Evolutionary conservation across 2,888 invertebrate genomes (phyloP).

Genomic region (Halictus ligatus): DNA sequence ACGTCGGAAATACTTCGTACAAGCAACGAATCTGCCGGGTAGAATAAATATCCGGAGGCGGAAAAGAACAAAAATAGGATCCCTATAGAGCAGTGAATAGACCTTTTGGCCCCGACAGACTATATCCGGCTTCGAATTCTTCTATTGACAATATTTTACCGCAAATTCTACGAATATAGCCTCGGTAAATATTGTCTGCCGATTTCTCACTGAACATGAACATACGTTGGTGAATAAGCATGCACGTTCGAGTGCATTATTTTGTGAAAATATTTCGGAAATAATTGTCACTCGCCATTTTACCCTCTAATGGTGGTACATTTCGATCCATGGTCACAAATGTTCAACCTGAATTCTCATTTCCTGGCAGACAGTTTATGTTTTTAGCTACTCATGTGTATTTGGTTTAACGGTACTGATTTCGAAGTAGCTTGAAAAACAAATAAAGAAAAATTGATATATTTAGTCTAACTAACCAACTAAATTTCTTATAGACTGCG

Average conservation of each 20-base stretch:
- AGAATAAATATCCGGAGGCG: conserved; percentile 32
- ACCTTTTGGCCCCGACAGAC: background rate
- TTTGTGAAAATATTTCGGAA: background rate
- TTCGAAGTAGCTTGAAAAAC: background rate
- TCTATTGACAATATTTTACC: background rate
- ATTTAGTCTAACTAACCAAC: too few relatives aligned
- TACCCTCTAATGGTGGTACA: background rate
- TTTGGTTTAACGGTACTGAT: background rate
- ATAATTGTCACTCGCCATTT: background rate
- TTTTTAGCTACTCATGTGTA: background rate
- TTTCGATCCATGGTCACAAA: background rate
- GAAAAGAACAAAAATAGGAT: conserved; percentile 17
- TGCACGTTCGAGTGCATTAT: background rate
- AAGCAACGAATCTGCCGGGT: background rate
- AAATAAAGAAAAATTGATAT: too few relatives aligned
- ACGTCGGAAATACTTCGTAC: background rate
- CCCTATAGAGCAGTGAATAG: background rate
- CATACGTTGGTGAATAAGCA: background rate
- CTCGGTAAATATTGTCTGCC: background rate
- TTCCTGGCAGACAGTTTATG: background rate
- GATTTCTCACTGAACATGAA: background rate
- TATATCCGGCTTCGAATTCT: background rate
- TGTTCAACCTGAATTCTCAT: background rate
- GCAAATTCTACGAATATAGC: background rate
- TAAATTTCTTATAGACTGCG: too few relatives aligned